Base-by-base conservation (phyloP, 2,113 vertebrate genomes). In the Muscicapa adusta region DNA sequence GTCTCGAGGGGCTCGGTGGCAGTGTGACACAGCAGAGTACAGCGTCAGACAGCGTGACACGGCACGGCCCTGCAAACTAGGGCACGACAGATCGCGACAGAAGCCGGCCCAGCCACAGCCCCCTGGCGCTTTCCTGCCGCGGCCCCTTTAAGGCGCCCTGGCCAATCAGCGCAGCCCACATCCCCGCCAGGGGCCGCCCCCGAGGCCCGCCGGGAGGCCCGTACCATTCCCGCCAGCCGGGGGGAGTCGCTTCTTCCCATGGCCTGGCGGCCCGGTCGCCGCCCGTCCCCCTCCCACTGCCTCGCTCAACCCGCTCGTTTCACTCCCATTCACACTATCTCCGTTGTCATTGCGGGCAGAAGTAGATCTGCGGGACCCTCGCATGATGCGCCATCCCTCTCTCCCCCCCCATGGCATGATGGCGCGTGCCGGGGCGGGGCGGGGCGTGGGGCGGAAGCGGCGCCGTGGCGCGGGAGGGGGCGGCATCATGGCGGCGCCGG, bases 281-380 rank as follows among this genome's bases (percentile, higher is more conserved):
- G 0, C 26, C 26, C 2, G 2, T 1, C 0, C 0, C 1, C 2
- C 2, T 0, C 2, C 3, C 0, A 0, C 7, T 2, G 3, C 0
- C 8, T 10, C 28, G 0, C 8, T 1, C 3, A 0, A 0, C 2
- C 4, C 1, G 2, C 14, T 19, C 2, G 0, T 0, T 11, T 1
- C 0, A 0, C 0, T 3, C 3, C 1, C 1, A 0, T 2, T 26
- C 13, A 1, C 10, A 2, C 11, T 11, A 65, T 36, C 7, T 2
- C 2, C 0, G 31, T 10, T 24, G 19, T 23, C 1, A 2, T 0
- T 4, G 8, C 0, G 1, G 47, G 13, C 2, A 1, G 1, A 1
- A 2, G 3, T 6, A 28, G 7, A 2, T 8, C 6, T 7, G 38
- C 24, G 3, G 1, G 4, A 1, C 7, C 2, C 4, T 20, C 1